Evolutionary conservation across 2,113 vertebrate genomes (phyloP).

Genomic region (Haemorhous mexicanus): DNA sequence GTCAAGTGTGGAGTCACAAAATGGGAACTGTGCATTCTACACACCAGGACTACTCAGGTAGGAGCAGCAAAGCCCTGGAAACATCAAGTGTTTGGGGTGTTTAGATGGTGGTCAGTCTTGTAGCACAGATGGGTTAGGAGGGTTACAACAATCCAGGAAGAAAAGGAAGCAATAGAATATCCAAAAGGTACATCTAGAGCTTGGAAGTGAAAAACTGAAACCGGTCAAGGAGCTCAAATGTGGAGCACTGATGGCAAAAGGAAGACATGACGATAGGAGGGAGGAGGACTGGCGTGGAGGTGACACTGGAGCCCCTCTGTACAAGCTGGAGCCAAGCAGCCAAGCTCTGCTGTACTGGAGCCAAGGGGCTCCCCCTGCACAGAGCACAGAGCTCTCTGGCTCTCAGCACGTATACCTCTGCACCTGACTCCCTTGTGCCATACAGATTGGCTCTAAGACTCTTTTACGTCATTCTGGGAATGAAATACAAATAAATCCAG

Average conservation of each 20-base stretch:
- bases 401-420: neutral
- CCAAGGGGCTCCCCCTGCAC: accelerated
- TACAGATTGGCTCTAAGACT: neutral
- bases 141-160: neutral
- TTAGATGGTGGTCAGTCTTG: neutral
- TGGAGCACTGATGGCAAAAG: neutral
- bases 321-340: neutral
- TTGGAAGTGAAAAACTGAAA: neutral
- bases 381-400: neutral
- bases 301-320: neutral
- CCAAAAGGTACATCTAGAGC: neutral
- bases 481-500: neutral
- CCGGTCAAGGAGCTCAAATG: neutral
- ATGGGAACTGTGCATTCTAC: neutral
- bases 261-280: neutral
- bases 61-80: neutral
- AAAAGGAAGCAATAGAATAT: neutral
- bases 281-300: neutral
- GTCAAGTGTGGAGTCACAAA: neutral
- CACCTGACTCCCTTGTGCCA: neutral
- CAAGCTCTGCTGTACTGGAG: accelerated
- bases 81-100: accelerated
- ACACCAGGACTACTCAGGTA: no score
- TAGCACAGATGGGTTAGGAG: neutral
- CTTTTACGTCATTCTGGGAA: neutral